Base-by-base conservation (phyloP, 37 sponge, comb jelly and placozoan species). In the Halichondria panicea region DNA sequence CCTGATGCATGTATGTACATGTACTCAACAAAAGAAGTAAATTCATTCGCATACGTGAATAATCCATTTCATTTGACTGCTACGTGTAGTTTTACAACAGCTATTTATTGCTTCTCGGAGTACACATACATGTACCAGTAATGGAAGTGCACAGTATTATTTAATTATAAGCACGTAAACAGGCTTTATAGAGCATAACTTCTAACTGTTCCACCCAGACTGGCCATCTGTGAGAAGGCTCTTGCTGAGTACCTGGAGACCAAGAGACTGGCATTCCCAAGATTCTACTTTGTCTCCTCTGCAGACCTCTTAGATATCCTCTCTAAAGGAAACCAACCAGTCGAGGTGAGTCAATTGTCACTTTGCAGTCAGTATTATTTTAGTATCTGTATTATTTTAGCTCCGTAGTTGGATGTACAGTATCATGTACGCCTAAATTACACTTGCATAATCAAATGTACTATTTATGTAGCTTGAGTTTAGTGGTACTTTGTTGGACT, bases 281-380 rank as follows among this genome's bases (percentile, higher is more conserved):
- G 99, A n/a, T 98, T 98, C 89, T 98, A 98, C 73, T 98, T 98
- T 75, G 84, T 98, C 52, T 98, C 99, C 3, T 89, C 99, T 42
- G 93, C 92, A 57, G 99, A 98, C 72, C 86, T 98, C 63, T 71
- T 98, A 63, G 89, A 93, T 72, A 98, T 98, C 55, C 77, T 98
- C 53, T 98, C 99, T 54, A 92, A 98, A 62, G 99, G 99, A 22
- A 95, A 96, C 72, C 89, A 91, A 54, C 99, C 99, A 24, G 59
- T 70, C 24, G 85, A 90, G 78, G 91, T 85, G 50, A 68, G 70
- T 59, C 11, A 81, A 7, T 48, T 48, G 52, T 18, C 52, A n/a
- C n/a, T n/a, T n/a, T n/a, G n/a, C n/a, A n/a, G n/a, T n/a, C n/a
- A n/a, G n/a, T n/a, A n/a, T n/a, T n/a, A n/a, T n/a, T n/a, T n/a